Evolutionary conservation across 2,888 invertebrate species (phyloP).

Genomic region (Thera obeliscata): DNA sequence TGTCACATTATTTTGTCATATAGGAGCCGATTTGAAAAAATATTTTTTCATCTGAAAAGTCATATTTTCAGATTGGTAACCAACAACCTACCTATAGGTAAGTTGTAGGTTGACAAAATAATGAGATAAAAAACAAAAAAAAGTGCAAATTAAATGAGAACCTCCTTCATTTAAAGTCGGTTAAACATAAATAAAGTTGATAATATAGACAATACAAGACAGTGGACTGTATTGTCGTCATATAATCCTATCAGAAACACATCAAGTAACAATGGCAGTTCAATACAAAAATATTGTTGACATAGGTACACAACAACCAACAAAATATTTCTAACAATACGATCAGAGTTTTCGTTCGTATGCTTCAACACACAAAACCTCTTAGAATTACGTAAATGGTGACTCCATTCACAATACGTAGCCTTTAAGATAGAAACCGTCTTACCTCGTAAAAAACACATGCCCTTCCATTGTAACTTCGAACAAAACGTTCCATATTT

Average conservation of each 20-base stretch:
- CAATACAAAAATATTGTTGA: conserved; percentile 17
- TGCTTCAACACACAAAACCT: conserved; percentile 24
- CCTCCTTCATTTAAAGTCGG: no score
- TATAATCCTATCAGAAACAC: conserved; percentile 4
- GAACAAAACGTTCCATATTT: conserved; percentile 42
- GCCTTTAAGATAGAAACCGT: conserved; percentile 22
- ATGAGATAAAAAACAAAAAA: no score
- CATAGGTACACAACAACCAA: conserved; percentile 17
- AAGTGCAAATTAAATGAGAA: no score
- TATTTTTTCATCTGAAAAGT: no score
- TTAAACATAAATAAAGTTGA: no score
- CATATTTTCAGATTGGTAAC: no score
- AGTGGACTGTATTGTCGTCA: not conserved
- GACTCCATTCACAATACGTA: conserved; percentile 5
- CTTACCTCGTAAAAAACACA: conserved; percentile 37
- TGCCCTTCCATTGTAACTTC: conserved; percentile 40
- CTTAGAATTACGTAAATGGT: conserved; percentile 23
- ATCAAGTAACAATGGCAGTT: not conserved
- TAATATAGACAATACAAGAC: no score
- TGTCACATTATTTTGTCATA: no score
- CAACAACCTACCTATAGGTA: no score
- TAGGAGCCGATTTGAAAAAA: no score
- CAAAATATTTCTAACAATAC: conserved; percentile 21
- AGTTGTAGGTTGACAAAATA: no score
- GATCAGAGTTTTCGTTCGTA: conserved; percentile 6